Percentiles rank a stretch among this genome's conserved stretches.
Evolutionary conservation across 1,140 invertebrate genomes (phyloP).

Genomic region (Aphaenogaster rudis): DNA sequence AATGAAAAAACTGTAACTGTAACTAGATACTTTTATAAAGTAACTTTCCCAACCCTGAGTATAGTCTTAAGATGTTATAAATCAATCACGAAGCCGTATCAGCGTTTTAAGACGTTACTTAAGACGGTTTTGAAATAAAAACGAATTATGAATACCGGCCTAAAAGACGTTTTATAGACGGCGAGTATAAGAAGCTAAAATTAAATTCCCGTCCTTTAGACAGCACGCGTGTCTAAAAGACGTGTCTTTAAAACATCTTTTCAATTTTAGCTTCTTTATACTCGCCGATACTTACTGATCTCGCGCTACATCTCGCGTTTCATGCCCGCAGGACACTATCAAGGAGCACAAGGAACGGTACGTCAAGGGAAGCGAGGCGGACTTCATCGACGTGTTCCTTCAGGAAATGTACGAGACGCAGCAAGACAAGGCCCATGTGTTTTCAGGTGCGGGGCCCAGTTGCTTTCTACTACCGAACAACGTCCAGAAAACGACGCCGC

Average conservation of each 20-base stretch:
- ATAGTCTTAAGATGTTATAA: too few species aligned
- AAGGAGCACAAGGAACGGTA: slow-evolving; percentile 88
- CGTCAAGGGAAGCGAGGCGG: slow-evolving; percentile 86
- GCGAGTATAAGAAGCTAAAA: too few species aligned
- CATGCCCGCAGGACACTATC: slow-evolving; percentile 87
- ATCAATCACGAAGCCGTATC: too few species aligned
- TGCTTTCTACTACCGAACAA: neutral
- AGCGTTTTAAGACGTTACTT: too few species aligned
- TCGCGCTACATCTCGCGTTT: neutral
- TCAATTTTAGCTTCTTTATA: neutral
- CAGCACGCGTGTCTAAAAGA: too few species aligned
- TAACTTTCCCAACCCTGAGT: too few species aligned
- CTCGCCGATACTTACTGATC: neutral
- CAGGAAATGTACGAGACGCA: slow-evolving; percentile 88
- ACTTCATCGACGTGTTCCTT: slow-evolving; percentile 93
- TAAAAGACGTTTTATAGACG: too few species aligned
- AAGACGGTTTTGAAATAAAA: too few species aligned
- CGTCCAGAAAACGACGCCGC: neutral
- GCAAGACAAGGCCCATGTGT: slow-evolving; percentile 85
- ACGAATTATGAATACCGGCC: too few species aligned
- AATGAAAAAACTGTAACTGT: too few species aligned
- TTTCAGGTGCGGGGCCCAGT: slow-evolving; percentile 87
- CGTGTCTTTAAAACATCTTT: neutral
- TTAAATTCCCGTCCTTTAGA: too few species aligned
- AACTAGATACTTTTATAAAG: too few species aligned